These are phyloP conservation scores for Scaptomyza flava DNA, from an alignment of 2,888 invertebrate species.

Conservation along the genomic window DNA sequence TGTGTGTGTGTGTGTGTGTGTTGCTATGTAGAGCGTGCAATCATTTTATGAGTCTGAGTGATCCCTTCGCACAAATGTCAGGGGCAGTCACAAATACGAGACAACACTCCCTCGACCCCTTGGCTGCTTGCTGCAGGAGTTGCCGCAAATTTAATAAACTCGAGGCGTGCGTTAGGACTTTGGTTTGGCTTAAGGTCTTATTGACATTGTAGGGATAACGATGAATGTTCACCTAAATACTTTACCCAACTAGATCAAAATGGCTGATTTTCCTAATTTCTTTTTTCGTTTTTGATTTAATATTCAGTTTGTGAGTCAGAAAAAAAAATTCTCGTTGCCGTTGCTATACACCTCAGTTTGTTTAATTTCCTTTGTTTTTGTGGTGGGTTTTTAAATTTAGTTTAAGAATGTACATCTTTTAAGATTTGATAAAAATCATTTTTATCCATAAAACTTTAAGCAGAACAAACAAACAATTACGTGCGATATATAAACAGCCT, in stretches of 20 bases:
- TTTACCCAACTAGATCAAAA: constrained; percentile 76
- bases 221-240: constrained; percentile 49
- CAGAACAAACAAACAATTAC: too few species aligned
- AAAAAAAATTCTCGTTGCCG: constrained; percentile 26
- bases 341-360: constrained; percentile 22
- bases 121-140: constrained; percentile 62
- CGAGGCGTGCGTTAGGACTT: constrained; percentile 78
- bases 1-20: constrained; percentile 23
- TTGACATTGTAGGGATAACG: constrained; percentile 8
- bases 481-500: too few species aligned
- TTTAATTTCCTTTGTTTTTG: constrained; percentile 8
- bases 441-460: too few species aligned
- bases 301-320: constrained; percentile 63
- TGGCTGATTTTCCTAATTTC: constrained; percentile 44
- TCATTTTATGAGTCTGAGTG: constrained; percentile 75
- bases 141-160: constrained; percentile 78
- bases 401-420: neutral
- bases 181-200: constrained; percentile 51
- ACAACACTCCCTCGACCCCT: constrained; percentile 21
- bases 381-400: neutral
- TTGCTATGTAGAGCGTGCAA: constrained; percentile 73
- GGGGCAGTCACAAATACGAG: constrained; percentile 62
- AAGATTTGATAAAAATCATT: too few species aligned
- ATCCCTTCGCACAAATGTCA: constrained; percentile 67
- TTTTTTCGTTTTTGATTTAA: constrained; percentile 28